A percentile compares a stretch with the other conserved stretches of the same genome.
Evolutionary conservation across 2,888 invertebrate species (phyloP).

Genomic region (Parnassius smintheus): DNA sequence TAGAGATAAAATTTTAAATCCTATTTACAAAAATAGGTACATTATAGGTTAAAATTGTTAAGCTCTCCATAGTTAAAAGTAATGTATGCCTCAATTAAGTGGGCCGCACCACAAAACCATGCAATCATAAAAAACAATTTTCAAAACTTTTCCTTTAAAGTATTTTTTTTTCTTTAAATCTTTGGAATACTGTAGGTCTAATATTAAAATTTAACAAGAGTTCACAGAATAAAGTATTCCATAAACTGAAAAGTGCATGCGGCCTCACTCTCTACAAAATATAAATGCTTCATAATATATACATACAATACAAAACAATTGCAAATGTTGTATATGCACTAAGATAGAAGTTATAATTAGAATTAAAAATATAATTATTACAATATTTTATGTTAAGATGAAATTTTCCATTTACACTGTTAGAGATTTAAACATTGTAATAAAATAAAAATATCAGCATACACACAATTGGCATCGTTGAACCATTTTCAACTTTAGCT

Average conservation of each 20-base stretch:
- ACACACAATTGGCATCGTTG: slow-evolving; percentile 10
- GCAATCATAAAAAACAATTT: not conserved
- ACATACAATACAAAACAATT: slow-evolving; percentile 17
- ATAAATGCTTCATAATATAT: slow-evolving; percentile 19
- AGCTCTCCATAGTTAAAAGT: slow-evolving; percentile 18
- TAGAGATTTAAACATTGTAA: not conserved
- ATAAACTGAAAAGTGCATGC: not conserved
- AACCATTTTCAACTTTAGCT: slow-evolving; percentile 5
- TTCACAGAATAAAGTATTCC: not conserved
- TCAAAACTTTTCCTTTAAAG: not conserved
- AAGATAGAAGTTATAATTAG: not conserved
- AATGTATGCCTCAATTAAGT: slow-evolving; percentile 1
- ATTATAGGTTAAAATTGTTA: slow-evolving; percentile 10
- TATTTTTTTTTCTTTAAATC: slow-evolving; percentile 2
- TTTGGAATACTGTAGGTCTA: not conserved
- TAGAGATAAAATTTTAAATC: slow-evolving; percentile 31
- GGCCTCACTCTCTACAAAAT: slow-evolving; percentile 5
- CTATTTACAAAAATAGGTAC: slow-evolving; percentile 35
- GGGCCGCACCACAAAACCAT: not conserved
- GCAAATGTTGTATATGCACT: slow-evolving; percentile 8
- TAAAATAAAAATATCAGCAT: slow-evolving; percentile 6
- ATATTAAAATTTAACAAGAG: not conserved
- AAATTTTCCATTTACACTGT: too few species aligned
- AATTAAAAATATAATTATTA: too few species aligned
- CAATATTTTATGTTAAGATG: too few species aligned